A percentile compares a stretch with the other conserved stretches of the same genome.
Conservation (phyloP, 2,888 invertebrate genomes). For the Cerceris ruficornis region DNA sequence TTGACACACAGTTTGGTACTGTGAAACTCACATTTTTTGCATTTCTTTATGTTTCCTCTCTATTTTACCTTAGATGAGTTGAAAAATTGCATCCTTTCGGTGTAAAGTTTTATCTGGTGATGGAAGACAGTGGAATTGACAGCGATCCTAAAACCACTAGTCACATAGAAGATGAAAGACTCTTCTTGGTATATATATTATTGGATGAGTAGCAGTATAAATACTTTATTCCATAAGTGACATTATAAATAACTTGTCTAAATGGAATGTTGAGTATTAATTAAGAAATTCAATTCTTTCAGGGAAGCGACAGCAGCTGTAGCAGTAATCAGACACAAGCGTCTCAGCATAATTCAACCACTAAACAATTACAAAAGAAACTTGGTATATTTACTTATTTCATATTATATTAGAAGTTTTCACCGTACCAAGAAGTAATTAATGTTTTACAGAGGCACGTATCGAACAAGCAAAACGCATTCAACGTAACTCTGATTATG, state of each 20-base stretch:
- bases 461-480: conserved; percentile 81
- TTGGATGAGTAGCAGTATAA: neutral
- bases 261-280: neutral
- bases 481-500: conserved; percentile 79
- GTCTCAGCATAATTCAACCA: conserved; percentile 73
- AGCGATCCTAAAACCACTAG: conserved; percentile 80
- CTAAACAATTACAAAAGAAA: conserved; percentile 80
- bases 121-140: conserved; percentile 83
- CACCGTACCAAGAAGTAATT: neutral
- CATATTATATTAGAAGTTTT: neutral
- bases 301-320: conserved; percentile 80
- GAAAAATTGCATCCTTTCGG: conserved; percentile 31
- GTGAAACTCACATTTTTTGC: neutral
- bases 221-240: too few relatives aligned
- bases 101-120: conserved; percentile 55
- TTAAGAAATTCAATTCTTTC: conserved; percentile 40
- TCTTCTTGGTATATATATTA: conserved; percentile 73
- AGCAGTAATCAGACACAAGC: conserved; percentile 75
- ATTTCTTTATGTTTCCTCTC: conserved; percentile 12
- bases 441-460: conserved; percentile 75
- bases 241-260: too few relatives aligned
- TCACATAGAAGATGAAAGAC: conserved; percentile 77
- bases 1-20: neutral
- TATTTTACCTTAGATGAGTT: conserved; percentile 51
- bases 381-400: conserved; percentile 71